These are phyloP conservation scores for Diadegma fenestrale DNA, from an alignment of 2,888 invertebrate species.

Conservation along the genomic window DNA sequence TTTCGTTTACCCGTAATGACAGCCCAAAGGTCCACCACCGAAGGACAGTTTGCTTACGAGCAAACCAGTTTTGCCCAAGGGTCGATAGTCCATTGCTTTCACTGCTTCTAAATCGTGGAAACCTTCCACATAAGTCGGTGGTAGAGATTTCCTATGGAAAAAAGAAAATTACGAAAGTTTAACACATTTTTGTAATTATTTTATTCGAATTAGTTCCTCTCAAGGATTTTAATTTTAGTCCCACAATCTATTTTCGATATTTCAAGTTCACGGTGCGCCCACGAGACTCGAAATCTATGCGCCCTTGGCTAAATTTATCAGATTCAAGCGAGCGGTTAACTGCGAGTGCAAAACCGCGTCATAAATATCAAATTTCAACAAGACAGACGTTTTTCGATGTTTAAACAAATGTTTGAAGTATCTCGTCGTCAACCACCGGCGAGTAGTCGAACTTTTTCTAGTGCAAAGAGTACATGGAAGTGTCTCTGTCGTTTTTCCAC, in stretches of 20 bases:
- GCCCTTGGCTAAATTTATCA: constrained; percentile 13
- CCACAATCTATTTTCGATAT: constrained; percentile 25
- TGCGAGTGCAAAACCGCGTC: background rate
- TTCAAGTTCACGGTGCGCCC: background rate
- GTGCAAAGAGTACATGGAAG: no score
- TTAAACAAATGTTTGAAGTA: no score
- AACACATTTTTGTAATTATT: no score
- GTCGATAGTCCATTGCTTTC: constrained; percentile 90
- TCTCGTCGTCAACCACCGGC: no score
- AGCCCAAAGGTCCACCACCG: constrained; percentile 91
- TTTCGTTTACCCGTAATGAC: constrained; percentile 89
- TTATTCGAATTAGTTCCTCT: background rate
- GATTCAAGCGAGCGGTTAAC: background rate
- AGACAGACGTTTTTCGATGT: no score
- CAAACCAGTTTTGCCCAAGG: constrained; percentile 91
- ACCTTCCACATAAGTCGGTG: constrained; percentile 88
- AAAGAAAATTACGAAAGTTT: background rate
- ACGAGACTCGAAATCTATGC: background rate
- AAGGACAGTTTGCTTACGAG: constrained; percentile 90
- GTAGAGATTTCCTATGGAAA: constrained; percentile 80
- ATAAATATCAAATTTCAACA: background rate
- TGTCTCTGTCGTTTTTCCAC: no score
- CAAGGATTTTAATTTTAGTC: background rate
- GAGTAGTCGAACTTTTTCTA: no score
- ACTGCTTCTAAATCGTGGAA: constrained; percentile 88